Evolutionary conservation across 2,113 vertebrate genomes (phyloP).

Genomic region (Emydocephalus ijimae): DNA sequence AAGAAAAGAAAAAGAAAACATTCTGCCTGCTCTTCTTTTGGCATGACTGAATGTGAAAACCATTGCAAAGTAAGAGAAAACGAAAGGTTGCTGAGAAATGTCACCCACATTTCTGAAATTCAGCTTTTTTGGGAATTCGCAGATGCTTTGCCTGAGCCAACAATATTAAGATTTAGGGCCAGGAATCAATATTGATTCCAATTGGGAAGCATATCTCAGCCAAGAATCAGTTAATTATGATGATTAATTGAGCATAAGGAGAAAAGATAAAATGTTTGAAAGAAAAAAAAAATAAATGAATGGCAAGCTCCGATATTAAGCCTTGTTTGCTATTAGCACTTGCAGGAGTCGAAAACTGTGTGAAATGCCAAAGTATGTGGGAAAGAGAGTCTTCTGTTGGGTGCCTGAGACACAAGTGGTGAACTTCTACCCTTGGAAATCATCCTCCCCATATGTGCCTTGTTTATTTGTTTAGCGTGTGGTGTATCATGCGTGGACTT

Average conservation of each 20-base stretch:
- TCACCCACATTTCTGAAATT: background rate
- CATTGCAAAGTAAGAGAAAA: background rate
- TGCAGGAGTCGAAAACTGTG: background rate
- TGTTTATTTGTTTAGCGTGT: background rate
- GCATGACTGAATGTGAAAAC: background rate
- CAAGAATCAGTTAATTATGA: background rate
- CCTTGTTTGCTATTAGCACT: background rate
- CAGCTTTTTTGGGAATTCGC: background rate
- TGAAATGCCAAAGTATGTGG: background rate
- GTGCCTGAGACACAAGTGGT: background rate
- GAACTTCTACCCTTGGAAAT: background rate
- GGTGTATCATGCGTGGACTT: too few relatives aligned
- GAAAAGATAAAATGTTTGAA: background rate
- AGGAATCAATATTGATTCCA: background rate
- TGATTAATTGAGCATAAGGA: slow-evolving; percentile 6
- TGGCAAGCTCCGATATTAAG: background rate
- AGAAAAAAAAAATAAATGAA: background rate
- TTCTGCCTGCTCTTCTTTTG: background rate
- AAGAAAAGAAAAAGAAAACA: slow-evolving; percentile 9
- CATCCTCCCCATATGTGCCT: background rate
- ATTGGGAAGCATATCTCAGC: background rate
- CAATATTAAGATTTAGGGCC: background rate
- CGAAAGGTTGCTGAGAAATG: background rate
- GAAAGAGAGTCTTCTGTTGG: background rate
- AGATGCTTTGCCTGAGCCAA: background rate